phyloP scores from a whole-genome alignment of 2,797 vertebrate genomes.

The Parauchenoglanis punctatus region DNA sequence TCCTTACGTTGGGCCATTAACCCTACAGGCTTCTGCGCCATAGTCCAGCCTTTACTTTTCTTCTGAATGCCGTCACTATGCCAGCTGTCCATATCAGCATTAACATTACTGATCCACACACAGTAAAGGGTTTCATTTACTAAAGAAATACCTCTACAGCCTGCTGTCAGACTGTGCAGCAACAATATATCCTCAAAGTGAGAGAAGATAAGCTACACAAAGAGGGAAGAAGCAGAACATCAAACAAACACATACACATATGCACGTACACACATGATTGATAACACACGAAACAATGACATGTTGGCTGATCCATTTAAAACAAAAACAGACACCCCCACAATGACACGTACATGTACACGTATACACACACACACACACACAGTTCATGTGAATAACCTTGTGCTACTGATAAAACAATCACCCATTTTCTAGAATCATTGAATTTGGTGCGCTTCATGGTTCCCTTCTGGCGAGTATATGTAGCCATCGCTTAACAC shows the following conservation, averaged over 20 bases:
- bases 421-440: constrained; percentile 79
- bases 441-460: constrained; percentile 81
- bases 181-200: not conserved
- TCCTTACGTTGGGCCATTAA: not conserved
- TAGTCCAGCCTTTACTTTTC: not conserved
- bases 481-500: constrained; percentile 75
- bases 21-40: not conserved
- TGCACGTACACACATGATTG: constrained; percentile 49
- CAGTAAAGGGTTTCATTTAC: not conserved
- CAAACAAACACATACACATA: constrained; percentile 47
- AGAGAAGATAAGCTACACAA: constrained; percentile 1
- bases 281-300: constrained; percentile 60
- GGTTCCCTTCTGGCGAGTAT: constrained; percentile 71
- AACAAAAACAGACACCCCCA: constrained; percentile 52
- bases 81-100: not conserved
- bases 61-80: not conserved
- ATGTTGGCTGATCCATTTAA: constrained; percentile 57
- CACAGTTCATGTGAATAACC: constrained; percentile 73
- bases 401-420: constrained; percentile 63
- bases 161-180: constrained; percentile 24
- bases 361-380: not conserved
- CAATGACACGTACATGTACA: no score
- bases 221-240: constrained; percentile 1
- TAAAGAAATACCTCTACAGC: not conserved
- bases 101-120: not conserved